phyloP scores from a whole-genome alignment of 2,888 invertebrate species.

The Leucophora obtusa region DNA sequence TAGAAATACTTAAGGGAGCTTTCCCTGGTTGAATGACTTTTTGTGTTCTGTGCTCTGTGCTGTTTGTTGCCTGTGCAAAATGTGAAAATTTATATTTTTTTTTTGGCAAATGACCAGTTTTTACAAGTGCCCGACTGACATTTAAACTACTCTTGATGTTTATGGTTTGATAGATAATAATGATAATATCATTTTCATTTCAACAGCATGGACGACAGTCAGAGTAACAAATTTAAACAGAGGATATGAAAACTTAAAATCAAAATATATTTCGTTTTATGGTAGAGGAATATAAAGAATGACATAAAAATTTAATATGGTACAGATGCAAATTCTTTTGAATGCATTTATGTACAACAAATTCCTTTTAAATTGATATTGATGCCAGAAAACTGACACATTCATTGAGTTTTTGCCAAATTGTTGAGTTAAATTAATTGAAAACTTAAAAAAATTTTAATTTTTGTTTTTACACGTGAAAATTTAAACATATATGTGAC shows the following conservation, averaged over 20 bases:
- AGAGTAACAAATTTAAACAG: neutral
- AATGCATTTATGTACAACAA: neutral
- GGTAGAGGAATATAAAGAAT: neutral
- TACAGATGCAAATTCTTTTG: neutral
- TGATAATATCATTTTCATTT: slow-evolving; percentile 45
- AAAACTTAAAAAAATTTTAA: no score
- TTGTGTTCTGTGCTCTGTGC: neutral
- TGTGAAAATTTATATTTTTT: slow-evolving; percentile 36
- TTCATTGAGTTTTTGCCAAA: no score
- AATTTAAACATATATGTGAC: no score
- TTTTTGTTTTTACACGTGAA: no score
- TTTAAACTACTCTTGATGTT: slow-evolving; percentile 51
- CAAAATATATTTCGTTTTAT: neutral
- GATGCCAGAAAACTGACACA: no score
- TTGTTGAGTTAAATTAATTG: no score
- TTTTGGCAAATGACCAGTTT: slow-evolving; percentile 60
- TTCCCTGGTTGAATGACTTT: slow-evolving; percentile 4
- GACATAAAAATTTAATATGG: neutral
- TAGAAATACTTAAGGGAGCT: slow-evolving; percentile 23
- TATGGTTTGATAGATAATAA: slow-evolving; percentile 50
- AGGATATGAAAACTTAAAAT: neutral
- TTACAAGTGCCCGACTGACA: slow-evolving; percentile 50
- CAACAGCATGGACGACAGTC: neutral
- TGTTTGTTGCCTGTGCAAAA: slow-evolving; percentile 14
- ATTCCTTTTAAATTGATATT: neutral